These are phyloP conservation scores for Drosophila elegans DNA, from an alignment of 1,140 invertebrate genomes.

Conservation along the genomic window DNA sequence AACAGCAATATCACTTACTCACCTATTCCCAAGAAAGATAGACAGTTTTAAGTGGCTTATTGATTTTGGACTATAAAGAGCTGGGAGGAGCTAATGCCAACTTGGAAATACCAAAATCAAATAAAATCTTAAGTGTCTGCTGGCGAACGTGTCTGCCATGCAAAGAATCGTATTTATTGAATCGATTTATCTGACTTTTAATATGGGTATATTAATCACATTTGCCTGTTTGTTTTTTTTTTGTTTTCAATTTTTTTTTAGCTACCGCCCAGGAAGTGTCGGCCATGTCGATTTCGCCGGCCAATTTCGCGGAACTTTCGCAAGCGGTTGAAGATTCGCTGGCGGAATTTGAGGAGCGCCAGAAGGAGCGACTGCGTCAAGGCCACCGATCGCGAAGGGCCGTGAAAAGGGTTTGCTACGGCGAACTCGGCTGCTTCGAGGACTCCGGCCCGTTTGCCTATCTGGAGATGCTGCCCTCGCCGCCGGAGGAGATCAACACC, in stretches of 20 bases:
- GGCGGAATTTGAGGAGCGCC: conserved; percentile 50
- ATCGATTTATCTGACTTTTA: neutral
- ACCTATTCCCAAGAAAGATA: too few relatives aligned
- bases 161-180: conserved; percentile 14
- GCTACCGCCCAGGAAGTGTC: conserved; percentile 48
- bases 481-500: conserved; percentile 95
- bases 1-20: too few relatives aligned
- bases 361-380: conserved; percentile 36
- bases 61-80: neutral
- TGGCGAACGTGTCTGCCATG: conserved; percentile 27
- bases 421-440: conserved; percentile 96
- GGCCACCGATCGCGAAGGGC: conserved; percentile 86
- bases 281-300: conserved; percentile 9
- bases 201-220: conserved; percentile 1
- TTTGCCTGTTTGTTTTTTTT: neutral
- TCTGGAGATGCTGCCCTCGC: conserved; percentile 93
- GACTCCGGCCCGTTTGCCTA: conserved; percentile 96
- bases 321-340: conserved; percentile 67
- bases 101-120: neutral
- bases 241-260: neutral
- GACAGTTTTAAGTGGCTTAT: neutral
- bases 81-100: neutral
- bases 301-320: conserved; percentile 63
- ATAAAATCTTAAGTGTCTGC: conserved; percentile 8
- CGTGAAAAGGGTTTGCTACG: conserved; percentile 93